Evolutionary conservation across 2,113 vertebrate species (phyloP).

Genomic region (Phocoena phocoena): DNA sequence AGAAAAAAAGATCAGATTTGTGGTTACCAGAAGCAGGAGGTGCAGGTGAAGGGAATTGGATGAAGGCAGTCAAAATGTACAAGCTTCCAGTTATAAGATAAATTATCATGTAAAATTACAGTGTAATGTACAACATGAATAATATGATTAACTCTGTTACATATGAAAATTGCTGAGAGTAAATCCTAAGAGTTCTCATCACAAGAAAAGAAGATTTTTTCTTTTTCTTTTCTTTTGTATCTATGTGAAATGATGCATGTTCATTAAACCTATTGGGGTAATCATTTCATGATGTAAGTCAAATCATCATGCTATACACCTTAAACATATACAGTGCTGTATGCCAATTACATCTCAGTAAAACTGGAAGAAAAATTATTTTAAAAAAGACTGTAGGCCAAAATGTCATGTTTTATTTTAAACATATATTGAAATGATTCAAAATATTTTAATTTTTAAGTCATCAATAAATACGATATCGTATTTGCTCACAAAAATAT

Average conservation of each 20-base stretch:
- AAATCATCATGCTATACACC: not conserved
- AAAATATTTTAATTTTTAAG: not conserved
- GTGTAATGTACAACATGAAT: not conserved
- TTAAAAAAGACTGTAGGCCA: not conserved
- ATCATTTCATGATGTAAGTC: not conserved
- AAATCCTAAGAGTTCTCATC: not conserved
- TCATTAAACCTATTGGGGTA: not conserved
- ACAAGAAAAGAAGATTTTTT: not conserved
- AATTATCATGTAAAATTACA: not conserved
- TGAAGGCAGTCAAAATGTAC: not conserved
- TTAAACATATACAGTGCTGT: not conserved
- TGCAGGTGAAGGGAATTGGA: not conserved
- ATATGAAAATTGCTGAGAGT: not conserved
- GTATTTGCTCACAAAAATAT: not conserved
- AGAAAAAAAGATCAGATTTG: not conserved
- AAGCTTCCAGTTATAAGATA: not conserved
- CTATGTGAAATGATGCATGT: not conserved
- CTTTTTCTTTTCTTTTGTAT: not conserved
- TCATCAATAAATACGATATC: slow-evolving; percentile 11
- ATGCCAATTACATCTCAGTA: not conserved
- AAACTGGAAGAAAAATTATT: not conserved
- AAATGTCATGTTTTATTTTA: slow-evolving; percentile 3
- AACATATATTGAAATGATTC: not conserved
- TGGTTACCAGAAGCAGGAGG: not conserved
- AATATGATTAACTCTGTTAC: not conserved